Evolutionary conservation across 2,113 vertebrate genomes (phyloP).

Genomic region (Lipophrys pholis): DNA sequence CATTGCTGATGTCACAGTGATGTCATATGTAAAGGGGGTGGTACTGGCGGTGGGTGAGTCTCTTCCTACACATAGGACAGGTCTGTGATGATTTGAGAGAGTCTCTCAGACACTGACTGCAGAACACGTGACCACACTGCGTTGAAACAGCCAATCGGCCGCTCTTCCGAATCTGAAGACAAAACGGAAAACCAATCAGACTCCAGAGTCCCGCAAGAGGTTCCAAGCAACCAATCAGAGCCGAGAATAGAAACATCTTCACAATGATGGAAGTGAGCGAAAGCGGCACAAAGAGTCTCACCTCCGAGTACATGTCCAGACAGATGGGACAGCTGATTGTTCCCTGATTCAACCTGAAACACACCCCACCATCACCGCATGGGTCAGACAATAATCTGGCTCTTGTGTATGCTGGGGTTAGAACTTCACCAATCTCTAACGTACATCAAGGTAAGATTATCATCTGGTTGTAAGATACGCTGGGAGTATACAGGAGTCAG

Average conservation of each 20-base stretch:
- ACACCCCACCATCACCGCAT: too few relatives aligned
- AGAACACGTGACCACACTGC: slow-evolving; percentile 95
- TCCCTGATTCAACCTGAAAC: slow-evolving; percentile 83
- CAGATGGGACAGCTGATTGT: slow-evolving; percentile 92
- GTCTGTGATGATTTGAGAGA: slow-evolving; percentile 88
- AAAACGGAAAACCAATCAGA: slow-evolving; percentile 31
- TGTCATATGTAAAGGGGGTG: slow-evolving; percentile 92
- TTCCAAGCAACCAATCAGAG: slow-evolving; percentile 2
- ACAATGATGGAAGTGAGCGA: too few relatives aligned
- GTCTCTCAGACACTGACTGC: slow-evolving; percentile 94
- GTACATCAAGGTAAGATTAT: neutral
- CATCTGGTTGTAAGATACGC: neutral
- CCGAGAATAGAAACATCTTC: too few relatives aligned
- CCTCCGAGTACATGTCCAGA: slow-evolving; percentile 92
- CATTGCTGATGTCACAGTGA: neutral
- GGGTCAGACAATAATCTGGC: slow-evolving; percentile 53
- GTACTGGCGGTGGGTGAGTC: slow-evolving; percentile 91
- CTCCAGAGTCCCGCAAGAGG: neutral
- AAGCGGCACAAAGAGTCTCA: slow-evolving; percentile 64
- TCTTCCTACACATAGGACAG: slow-evolving; percentile 95
- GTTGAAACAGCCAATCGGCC: slow-evolving; percentile 94
- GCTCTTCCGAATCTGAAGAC: slow-evolving; percentile 90
- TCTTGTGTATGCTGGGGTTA: neutral
- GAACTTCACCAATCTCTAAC: neutral
- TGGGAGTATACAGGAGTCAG: neutral